Conservation (phyloP, 1,140 invertebrate species). For the Temnothorax longispinosus region DNA sequence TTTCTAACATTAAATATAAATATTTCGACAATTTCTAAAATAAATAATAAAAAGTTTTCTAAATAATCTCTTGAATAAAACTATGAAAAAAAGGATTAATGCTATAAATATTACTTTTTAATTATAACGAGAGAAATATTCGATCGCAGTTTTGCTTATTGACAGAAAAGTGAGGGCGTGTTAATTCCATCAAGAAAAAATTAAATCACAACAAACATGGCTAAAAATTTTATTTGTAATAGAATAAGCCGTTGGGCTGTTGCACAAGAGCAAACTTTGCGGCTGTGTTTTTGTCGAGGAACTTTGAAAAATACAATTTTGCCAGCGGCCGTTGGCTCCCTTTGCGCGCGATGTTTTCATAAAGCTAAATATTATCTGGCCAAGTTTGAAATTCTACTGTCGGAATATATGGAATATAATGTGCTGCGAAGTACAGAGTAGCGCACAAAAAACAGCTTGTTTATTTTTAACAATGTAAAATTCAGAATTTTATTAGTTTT, state of each 20-base stretch:
- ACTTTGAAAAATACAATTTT: slow-evolving; percentile 1
- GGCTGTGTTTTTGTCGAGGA: neutral
- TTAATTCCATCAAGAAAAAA: neutral
- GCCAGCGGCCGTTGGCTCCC: neutral
- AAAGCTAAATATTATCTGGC: neutral
- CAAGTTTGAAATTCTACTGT: neutral
- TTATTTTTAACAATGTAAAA: neutral
- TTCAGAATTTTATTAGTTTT: neutral
- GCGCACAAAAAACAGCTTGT: neutral
- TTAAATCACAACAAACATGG: neutral
- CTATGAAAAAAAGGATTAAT: neutral
- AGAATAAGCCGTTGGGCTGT: neutral
- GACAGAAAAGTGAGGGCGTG: neutral
- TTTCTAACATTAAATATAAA: neutral
- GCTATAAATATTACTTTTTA: neutral
- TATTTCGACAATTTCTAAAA: neutral
- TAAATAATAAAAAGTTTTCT: neutral
- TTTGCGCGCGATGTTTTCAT: neutral
- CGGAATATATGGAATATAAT: neutral
- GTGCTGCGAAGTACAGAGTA: neutral
- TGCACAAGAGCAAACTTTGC: neutral
- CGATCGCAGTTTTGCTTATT: neutral
- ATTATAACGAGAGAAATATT: neutral
- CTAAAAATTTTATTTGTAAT: too few species aligned
- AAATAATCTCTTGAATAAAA: neutral